phyloP scores from a whole-genome alignment of 1,140 invertebrate genomes.

The Rhopalosiphum maidis region DNA sequence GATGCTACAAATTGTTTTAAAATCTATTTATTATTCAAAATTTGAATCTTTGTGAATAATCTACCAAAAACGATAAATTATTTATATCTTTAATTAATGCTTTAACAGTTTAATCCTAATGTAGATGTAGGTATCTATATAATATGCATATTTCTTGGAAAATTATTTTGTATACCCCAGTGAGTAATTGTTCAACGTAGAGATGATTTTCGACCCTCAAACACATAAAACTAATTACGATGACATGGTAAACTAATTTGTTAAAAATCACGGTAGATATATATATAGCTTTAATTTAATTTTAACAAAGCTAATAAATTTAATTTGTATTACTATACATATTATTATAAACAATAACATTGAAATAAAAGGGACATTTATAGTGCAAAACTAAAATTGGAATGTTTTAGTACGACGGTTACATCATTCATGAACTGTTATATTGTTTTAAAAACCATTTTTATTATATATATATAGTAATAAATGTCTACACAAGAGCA shows the following conservation, averaged over 20 bases:
- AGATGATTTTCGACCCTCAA: background rate
- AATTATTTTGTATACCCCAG: background rate
- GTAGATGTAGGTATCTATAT: background rate
- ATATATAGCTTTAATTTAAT: background rate
- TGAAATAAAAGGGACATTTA: background rate
- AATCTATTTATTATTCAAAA: background rate
- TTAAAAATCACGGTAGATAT: background rate
- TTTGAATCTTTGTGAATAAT: background rate
- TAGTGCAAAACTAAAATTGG: background rate
- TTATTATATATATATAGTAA: background rate
- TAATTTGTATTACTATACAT: background rate
- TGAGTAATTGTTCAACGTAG: background rate
- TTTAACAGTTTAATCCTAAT: background rate
- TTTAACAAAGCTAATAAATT: conserved; percentile 1
- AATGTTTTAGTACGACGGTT: background rate
- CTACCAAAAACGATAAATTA: background rate
- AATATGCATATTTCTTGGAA: background rate
- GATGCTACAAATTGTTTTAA: background rate
- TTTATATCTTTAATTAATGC: background rate
- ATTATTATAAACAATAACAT: background rate
- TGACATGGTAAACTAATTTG: background rate
- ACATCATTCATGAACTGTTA: background rate
- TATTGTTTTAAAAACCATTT: background rate
- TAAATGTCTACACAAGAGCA: background rate
- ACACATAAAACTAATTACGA: background rate